Percentiles rank a stretch among this genome's conserved stretches.
Conservation (phyloP, 1,140 invertebrate species). For the Euura lappo region DNA sequence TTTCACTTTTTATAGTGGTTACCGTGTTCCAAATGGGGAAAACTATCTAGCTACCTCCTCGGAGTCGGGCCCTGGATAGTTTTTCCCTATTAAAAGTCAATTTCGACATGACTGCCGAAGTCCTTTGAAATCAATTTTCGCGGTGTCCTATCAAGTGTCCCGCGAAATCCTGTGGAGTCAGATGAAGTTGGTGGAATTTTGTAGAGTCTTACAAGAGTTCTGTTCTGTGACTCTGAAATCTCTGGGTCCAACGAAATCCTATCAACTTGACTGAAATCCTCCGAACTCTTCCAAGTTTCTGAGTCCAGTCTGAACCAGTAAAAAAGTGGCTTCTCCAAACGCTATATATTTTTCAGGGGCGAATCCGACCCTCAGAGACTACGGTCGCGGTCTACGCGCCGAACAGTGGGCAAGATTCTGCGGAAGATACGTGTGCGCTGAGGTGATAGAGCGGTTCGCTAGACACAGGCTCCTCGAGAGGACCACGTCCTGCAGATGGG, state of each 20-base stretch:
- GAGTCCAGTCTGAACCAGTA: not conserved
- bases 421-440: conserved; percentile 75
- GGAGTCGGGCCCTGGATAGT: no score
- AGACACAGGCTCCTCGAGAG: conserved; percentile 64
- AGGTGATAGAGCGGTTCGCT: conserved; percentile 76
- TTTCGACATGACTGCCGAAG: no score
- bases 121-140: no score
- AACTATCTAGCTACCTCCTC: no score
- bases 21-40: no score
- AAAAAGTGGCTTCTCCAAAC: not conserved
- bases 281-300: not conserved
- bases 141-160: no score
- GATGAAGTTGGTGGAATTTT: no score
- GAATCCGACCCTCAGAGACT: conserved; percentile 74
- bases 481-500: conserved; percentile 66
- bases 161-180: no score
- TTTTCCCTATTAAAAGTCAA: no score
- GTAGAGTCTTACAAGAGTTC: not conserved
- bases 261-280: not conserved
- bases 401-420: conserved; percentile 83
- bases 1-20: no score
- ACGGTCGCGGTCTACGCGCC: conserved; percentile 72
- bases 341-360: conserved; percentile 65
- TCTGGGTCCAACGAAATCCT: not conserved
- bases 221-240: not conserved